Base-by-base conservation (phyloP, 2,113 vertebrate species). In the Lamprotornis superbus region DNA sequence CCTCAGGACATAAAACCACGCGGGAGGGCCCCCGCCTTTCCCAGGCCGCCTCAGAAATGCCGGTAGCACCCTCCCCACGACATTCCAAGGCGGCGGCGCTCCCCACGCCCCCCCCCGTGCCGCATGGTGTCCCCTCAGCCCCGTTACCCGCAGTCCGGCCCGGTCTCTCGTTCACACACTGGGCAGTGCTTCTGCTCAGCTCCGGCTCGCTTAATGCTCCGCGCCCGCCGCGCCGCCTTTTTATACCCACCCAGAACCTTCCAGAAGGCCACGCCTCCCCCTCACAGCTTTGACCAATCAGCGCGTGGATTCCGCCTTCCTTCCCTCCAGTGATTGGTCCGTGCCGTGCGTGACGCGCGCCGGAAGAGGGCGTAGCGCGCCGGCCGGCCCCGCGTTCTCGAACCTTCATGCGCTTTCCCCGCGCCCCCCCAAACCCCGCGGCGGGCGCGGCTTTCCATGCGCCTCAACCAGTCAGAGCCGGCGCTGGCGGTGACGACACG, bases 401-500 rank as follows among this genome's bases (percentile, higher is more conserved):
- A 87, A 87, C 84, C 64, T 87, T 87, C 84, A 87, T 68, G 83
- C 83, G 63, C 83, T 60, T 87, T 87, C 83, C 83, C 63, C 30
- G 73, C 55, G 46, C 55, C 83, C 55, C 55, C 46, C 73, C 46
- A 27, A 42, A 23, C 7, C 9, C 46, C 17, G 10, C 11, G 33
- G 25, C 0, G 23, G 74, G 84, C 64, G 84, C 74, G 74, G 47
- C 64, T 61, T 46, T 31, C 28, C 10, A 11, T 3, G 1, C 3
- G 0, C 1, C 1, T 12, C 1, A 1, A 0, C 84, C 74, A 87
- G 78, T 87, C 84, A 53, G 3, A 61, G 4, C 5, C 23, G 12
- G 2, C 2, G 0, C 0, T 0, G 1, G 1, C 0, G 4, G 6
- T 55, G n/a, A 70, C 65, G 56, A 30, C n/a, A 17, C 1, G 2